phyloP scores from a whole-genome alignment of 2,888 invertebrate genomes.

The Hesperia comma region DNA sequence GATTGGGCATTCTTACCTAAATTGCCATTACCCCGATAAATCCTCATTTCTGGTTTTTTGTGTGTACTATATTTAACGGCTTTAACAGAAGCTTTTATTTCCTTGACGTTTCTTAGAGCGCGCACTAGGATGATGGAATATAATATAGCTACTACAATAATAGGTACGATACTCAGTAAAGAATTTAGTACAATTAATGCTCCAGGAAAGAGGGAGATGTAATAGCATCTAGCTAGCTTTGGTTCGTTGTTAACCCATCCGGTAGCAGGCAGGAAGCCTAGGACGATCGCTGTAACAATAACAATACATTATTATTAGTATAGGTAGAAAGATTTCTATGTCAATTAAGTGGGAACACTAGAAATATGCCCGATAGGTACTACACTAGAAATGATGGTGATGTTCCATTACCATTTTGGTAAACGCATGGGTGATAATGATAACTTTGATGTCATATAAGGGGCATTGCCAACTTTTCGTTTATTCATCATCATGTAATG shows the following conservation, averaged over 20 bases:
- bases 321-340: no score
- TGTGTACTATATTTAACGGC: constrained; percentile 48
- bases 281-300: constrained; percentile 74
- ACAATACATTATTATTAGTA: constrained; percentile 38
- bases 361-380: no score
- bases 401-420: no score
- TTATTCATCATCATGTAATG: no score
- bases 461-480: no score
- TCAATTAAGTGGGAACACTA: no score
- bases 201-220: constrained; percentile 83
- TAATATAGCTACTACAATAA: constrained; percentile 70
- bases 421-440: no score
- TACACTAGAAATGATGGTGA: no score
- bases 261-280: constrained; percentile 85
- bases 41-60: constrained; percentile 60
- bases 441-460: no score
- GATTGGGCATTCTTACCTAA: constrained; percentile 45
- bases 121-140: constrained; percentile 84
- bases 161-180: constrained; percentile 81
- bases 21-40: constrained; percentile 59
- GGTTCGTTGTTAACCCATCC: constrained; percentile 80
- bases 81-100: constrained; percentile 59
- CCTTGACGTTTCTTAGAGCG: constrained; percentile 78
- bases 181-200: constrained; percentile 82
- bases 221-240: constrained; percentile 74